phyloP scores from a whole-genome alignment of 2,797 vertebrate genomes.

The Danio choprae region DNA sequence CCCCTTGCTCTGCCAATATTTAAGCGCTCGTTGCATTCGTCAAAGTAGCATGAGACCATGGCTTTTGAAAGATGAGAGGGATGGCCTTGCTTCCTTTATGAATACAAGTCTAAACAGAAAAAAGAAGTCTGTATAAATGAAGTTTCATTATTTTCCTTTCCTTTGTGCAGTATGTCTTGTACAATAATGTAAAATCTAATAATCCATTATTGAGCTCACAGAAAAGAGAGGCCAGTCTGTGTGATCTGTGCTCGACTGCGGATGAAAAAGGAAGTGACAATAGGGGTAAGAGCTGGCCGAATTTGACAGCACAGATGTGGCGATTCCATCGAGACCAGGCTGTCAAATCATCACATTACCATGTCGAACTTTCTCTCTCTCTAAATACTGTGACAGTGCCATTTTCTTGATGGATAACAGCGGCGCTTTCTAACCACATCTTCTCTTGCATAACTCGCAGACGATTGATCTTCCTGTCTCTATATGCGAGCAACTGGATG shows the following conservation, averaged over 20 bases:
- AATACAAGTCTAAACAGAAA: conserved; percentile 40
- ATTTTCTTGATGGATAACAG: conserved; percentile 74
- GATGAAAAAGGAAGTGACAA: conserved; percentile 27
- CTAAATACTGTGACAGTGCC: conserved; percentile 63
- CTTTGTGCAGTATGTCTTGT: conserved; percentile 52
- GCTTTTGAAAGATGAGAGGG: conserved; percentile 68
- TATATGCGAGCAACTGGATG: conserved; percentile 57
- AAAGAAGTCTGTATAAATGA: conserved; percentile 45
- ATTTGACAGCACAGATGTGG: conserved; percentile 41
- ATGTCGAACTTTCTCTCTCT: conserved; percentile 52
- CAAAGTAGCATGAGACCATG: conserved; percentile 58
- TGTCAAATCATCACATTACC: conserved; percentile 60
- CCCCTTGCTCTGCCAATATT: conserved; percentile 69
- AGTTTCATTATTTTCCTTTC: conserved; percentile 60
- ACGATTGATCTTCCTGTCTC: conserved; percentile 69
- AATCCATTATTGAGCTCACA: conserved; percentile 38
- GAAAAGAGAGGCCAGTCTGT: conserved; percentile 48
- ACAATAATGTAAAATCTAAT: conserved; percentile 62
- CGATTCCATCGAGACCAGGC: conserved; percentile 50
- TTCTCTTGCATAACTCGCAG: conserved; percentile 73
- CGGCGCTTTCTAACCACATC: conserved; percentile 69
- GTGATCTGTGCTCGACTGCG: conserved; percentile 39
- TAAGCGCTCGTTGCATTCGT: conserved; percentile 71
- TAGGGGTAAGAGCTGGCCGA: conserved; percentile 38
- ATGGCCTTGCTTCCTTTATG: conserved; percentile 30